A percentile compares a stretch with the other conserved stretches of the same genome.
Evolutionary conservation across 2,888 invertebrate genomes (phyloP).

Genomic region (Epistrophella euchroma): DNA sequence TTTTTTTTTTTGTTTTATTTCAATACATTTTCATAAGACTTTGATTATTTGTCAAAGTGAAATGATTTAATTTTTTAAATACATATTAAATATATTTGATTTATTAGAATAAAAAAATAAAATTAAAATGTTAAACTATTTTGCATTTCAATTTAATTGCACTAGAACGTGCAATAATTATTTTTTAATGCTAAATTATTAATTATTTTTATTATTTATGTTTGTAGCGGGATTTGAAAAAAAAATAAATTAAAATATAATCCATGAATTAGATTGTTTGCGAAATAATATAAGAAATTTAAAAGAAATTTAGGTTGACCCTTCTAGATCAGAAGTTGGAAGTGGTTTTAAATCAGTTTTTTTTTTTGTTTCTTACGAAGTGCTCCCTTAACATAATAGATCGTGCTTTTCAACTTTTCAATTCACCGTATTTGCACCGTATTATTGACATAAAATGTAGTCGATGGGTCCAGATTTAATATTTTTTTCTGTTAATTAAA

Average conservation of each 20-base stretch:
- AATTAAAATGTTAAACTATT: slow-evolving; percentile 10
- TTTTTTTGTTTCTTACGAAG: too few relatives aligned
- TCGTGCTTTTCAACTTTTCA: too few relatives aligned
- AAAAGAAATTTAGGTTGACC: too few relatives aligned
- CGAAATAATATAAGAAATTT: neutral
- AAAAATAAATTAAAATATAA: neutral
- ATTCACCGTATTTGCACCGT: too few relatives aligned
- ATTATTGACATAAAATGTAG: too few relatives aligned
- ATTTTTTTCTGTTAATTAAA: too few relatives aligned
- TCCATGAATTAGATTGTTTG: neutral
- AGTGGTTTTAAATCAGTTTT: too few relatives aligned
- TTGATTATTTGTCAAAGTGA: slow-evolving; percentile 1
- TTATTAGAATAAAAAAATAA: neutral
- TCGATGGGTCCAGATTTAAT: too few relatives aligned
- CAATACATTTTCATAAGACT: neutral
- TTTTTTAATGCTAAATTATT: slow-evolving; percentile 6
- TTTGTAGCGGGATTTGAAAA: neutral
- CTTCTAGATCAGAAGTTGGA: too few relatives aligned
- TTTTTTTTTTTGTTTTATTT: slow-evolving; percentile 3
- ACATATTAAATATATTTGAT: slow-evolving; percentile 4
- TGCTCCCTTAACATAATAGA: too few relatives aligned
- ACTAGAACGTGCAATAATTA: slow-evolving; percentile 60
- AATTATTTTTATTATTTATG: slow-evolving; percentile 6
- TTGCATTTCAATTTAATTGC: slow-evolving; percentile 42
- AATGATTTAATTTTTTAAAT: neutral